These are phyloP conservation scores for Pteronotus mesoamericanus DNA, from an alignment of 2,797 vertebrate genomes.

Conservation along the genomic window DNA sequence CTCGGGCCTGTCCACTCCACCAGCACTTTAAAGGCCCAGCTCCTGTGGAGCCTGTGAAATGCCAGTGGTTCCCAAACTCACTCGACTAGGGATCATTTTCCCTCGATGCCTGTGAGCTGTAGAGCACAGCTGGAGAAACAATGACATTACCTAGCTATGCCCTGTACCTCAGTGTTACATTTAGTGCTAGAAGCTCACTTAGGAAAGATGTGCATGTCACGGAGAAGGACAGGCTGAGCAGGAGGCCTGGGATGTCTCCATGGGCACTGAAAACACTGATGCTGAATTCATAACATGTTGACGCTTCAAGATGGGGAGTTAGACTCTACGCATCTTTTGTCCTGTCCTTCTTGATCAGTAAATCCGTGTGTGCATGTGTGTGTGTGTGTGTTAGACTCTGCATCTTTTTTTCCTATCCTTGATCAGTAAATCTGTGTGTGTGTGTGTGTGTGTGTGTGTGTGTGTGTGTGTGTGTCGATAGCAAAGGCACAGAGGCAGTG, in stretches of 20 bases:
- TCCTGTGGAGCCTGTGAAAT: background rate
- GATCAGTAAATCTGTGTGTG: background rate
- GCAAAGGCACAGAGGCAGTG: background rate
- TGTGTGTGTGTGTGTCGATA: background rate
- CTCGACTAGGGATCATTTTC: accelerated
- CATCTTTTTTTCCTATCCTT: background rate
- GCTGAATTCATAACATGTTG: background rate
- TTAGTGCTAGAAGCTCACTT: background rate
- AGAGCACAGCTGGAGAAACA: background rate
- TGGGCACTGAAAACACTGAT: background rate
- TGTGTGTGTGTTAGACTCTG: background rate
- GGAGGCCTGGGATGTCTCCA: background rate
- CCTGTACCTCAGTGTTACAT: background rate
- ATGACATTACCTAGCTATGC: background rate
- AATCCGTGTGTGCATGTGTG: background rate
- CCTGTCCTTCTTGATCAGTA: background rate
- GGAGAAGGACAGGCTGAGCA: background rate
- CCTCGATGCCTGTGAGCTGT: background rate
- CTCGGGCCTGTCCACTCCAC: background rate
- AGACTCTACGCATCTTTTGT: background rate
- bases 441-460: background rate
- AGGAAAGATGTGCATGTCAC: background rate
- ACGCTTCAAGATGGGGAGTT: background rate
- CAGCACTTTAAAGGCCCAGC: background rate
- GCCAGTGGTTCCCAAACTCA: background rate